phyloP scores from a whole-genome alignment of 2,888 invertebrate species.

The Metacarcinus magister region DNA sequence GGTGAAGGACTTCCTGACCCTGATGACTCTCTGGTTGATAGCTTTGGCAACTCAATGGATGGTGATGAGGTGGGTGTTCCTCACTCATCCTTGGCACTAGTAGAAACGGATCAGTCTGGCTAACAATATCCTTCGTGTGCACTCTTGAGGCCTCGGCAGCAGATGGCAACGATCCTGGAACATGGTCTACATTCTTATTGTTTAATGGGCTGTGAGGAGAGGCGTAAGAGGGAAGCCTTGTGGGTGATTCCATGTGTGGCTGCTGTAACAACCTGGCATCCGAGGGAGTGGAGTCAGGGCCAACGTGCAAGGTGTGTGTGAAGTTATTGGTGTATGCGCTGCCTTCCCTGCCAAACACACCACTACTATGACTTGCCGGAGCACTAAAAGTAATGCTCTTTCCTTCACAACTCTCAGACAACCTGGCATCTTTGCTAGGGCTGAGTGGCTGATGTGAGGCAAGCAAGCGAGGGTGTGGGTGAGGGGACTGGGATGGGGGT shows the following conservation, averaged over 20 bases:
- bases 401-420: not conserved
- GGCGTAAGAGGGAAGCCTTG: not conserved
- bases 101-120: constrained; percentile 58
- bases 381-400: not conserved
- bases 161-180: too few species aligned
- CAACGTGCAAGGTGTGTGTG: not conserved
- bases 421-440: not conserved
- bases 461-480: not conserved
- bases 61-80: not conserved
- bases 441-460: not conserved
- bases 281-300: not conserved
- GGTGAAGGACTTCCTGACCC: constrained; percentile 40
- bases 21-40: constrained; percentile 45
- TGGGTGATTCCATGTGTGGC: not conserved
- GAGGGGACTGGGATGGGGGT: not conserved
- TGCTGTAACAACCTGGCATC: not conserved
- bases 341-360: not conserved
- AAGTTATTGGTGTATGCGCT: not conserved
- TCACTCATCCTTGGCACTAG: constrained; percentile 36
- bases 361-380: not conserved
- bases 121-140: constrained; percentile 53
- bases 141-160: not conserved
- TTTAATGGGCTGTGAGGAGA: not conserved
- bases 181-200: not conserved
- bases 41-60: not conserved